Evolutionary conservation across 1,140 invertebrate genomes (phyloP), one percentile per base, ranked within the genome.

Genomic region (Tetranychus cinnabarinus): DNA sequence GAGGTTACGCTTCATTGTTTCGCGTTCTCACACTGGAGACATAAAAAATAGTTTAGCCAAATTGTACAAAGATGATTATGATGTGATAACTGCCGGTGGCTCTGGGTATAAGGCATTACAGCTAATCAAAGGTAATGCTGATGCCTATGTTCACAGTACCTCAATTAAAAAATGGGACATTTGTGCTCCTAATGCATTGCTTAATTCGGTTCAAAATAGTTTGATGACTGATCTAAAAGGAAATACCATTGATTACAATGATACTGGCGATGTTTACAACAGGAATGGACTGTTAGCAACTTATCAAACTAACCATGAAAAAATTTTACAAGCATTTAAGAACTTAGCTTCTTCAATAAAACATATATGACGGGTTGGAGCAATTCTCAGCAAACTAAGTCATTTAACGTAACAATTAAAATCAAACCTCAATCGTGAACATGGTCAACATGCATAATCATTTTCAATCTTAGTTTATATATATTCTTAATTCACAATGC

Each of bases 141-240:
- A 89, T 69, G 81, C 86, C 0, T 99, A 99, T 70, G 72, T 97
- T 10, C 95, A 99, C 69, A 80, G 79, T 3, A 97, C 90, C 7
- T 75, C 79, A 23, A 97, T 99, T 31, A 97, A 97, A 70, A 98
- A 98, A 71, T 99, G 95, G 95, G 95, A 98, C 69, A 81, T 97
- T 60, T 99, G 95, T 76, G 89, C 95, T 37, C 90, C 89, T 36
- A 83, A 97, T 73, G 95, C 92, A 0, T 84, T 99, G 61, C 73
- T 98, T 34, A 81, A 73, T 64, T 72, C 78, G 45, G 10, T 63
- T n/a, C 12, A 15, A 55, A 76, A 76, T 33, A 81, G 81, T 10
- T 70, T 73, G 58, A 78, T 83, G 74, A 77, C 78, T 4, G 78
- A 77, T 10, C 64, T 81, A n/a, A 71, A 75, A 58, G 77, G 76